Evolutionary conservation across 2,888 invertebrate species (phyloP), one percentile per base, ranked within the genome.

Genomic region (Axea sp.): DNA sequence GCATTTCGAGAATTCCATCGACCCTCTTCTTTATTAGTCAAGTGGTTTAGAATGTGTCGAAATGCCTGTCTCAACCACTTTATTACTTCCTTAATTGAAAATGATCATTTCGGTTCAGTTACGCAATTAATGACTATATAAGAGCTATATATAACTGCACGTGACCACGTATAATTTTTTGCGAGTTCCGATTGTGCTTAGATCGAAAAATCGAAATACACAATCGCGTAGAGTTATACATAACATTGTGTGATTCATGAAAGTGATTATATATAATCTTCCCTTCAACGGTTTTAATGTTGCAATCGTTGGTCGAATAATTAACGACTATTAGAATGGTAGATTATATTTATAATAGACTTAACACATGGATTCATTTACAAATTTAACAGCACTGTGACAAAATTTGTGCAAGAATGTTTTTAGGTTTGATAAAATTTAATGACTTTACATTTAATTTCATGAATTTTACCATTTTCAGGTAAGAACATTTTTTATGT

Each of bases 271-370:
- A 53, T 35, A 43, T 33, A 51, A 51, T 33, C 43, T 17, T 33
- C 35, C 26, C 7, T 28, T 51, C 51, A 26, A 0, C 30, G 33
- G 51, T 33, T 64, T 53, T 41, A 33, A 7, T 47, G 19, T 35
- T 37, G n/a, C 15, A 30, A 8, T 65, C 55, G 45, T 33, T 65
- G 53, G 45, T 55, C 45, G 45, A 55, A 53, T 65, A 35, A 53
- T 65, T 53, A 65, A 65, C 53, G 45, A 7, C 37, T 55, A 65
- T 43, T 37, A 65, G 30, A 53, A 53, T 45, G 19, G 33, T 65
- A 45, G 41, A 45, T 53, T 53, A 65, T 55, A 65, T 53, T 45
- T 65, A 65, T 65, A 65, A 55, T 65, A 55, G 64, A 65, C 53
- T 55, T 55, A 65, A 65, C 53, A 45, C 37, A 28, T 55, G 53